phyloP scores from a whole-genome alignment of 2,797 vertebrate species.

The Oreochromis grahami region DNA sequence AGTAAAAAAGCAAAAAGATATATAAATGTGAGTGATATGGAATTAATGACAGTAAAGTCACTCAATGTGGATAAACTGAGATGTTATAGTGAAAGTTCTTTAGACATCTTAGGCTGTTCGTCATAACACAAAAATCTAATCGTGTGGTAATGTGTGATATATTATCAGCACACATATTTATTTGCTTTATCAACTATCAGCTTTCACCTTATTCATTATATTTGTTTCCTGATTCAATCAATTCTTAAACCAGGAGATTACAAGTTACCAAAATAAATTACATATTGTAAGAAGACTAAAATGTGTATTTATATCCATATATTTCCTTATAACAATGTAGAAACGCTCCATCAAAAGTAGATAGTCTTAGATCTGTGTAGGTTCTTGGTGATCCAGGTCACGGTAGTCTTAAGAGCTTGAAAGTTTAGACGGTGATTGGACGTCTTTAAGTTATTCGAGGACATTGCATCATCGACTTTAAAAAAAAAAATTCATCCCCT shows the following conservation, averaged over 20 bases:
- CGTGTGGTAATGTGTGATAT: not conserved
- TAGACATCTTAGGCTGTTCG: not conserved
- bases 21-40: not conserved
- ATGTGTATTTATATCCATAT: not conserved
- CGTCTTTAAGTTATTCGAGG: not conserved
- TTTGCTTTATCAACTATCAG: not conserved
- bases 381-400: not conserved
- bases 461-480: not conserved
- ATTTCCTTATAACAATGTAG: not conserved
- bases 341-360: not conserved
- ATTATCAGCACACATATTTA: not conserved
- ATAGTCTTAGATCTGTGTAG: not conserved
- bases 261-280: not conserved
- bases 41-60: not conserved
- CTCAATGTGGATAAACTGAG: not conserved
- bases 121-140: not conserved
- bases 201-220: not conserved
- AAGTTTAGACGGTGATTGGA: not conserved
- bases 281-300: not conserved
- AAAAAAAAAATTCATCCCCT: rapidly evolving
- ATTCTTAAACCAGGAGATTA: not conserved
- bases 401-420: rapidly evolving
- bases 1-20: not conserved
- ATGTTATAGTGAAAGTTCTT: not conserved
- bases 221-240: not conserved